Percentiles rank a stretch among this genome's conserved stretches.
phyloP scores from a whole-genome alignment of 2,113 vertebrate genomes.

The Ailuropoda melanoleuca region DNA sequence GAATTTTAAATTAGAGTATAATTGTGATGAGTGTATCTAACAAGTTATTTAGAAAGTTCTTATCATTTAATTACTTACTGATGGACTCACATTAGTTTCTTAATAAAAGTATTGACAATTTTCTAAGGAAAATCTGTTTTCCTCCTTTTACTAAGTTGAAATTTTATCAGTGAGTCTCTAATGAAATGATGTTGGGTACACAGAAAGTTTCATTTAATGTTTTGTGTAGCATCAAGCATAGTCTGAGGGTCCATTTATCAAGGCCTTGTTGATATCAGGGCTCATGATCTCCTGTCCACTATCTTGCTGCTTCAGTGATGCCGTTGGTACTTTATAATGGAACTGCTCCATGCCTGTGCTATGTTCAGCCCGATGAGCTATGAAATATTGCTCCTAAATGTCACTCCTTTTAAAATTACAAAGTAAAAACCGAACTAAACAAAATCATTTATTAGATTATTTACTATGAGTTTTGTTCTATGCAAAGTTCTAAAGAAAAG shows the following conservation, averaged over 20 bases:
- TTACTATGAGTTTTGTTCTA: conserved; percentile 63
- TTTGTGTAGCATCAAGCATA: neutral
- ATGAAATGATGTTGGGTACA: neutral
- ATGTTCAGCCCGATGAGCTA: conserved; percentile 69
- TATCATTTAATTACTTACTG: neutral
- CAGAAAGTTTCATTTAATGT: neutral
- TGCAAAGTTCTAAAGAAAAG: neutral
- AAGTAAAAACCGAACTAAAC: conserved; percentile 56
- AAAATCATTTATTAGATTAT: conserved; percentile 68
- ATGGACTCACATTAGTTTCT: neutral
- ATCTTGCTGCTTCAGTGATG: conserved; percentile 46
- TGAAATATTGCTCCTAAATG: conserved; percentile 71
- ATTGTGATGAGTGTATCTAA: neutral
- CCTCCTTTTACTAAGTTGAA: neutral
- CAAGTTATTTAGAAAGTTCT: neutral
- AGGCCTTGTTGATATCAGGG: neutral
- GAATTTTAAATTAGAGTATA: neutral
- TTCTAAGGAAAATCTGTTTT: neutral
- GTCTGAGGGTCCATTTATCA: conserved; percentile 39
- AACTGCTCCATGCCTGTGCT: conserved; percentile 53
- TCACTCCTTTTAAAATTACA: conserved; percentile 72
- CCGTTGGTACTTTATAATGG: conserved; percentile 66
- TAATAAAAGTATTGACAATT: neutral
- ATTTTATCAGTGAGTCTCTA: neutral
- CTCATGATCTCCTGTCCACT: neutral